Conservation (phyloP, 2,797 vertebrate genomes). For the Betta splendens region DNA sequence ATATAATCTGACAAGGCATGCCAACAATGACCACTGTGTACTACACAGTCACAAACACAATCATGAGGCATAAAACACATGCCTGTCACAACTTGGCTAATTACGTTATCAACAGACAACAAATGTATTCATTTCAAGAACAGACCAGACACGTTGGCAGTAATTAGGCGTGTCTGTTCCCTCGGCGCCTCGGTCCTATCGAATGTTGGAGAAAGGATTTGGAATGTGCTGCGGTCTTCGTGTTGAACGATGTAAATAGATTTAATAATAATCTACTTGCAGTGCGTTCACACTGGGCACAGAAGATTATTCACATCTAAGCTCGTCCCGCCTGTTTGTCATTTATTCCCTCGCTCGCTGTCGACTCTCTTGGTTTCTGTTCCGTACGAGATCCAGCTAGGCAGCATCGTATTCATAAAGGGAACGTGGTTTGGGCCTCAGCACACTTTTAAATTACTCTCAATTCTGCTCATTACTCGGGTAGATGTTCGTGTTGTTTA, state of each 20-base stretch:
- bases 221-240: constrained; percentile 54
- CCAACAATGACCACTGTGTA: constrained; percentile 69
- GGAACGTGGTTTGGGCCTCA: constrained; percentile 14
- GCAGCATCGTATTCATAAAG: constrained; percentile 23
- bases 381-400: constrained; percentile 20
- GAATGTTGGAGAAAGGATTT: constrained; percentile 60
- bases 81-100: constrained; percentile 67
- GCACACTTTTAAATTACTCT: constrained; percentile 7
- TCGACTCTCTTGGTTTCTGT: constrained; percentile 13
- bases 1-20: constrained; percentile 68
- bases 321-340: constrained; percentile 2
- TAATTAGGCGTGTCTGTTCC: constrained; percentile 67
- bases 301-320: constrained; percentile 21
- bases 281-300: constrained; percentile 39
- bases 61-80: constrained; percentile 69
- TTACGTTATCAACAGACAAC: constrained; percentile 63
- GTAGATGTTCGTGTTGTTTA: constrained; percentile 20
- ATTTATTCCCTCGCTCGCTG: not conserved
- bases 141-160: constrained; percentile 68
- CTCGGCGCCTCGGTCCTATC: constrained; percentile 57
- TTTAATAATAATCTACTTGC: constrained; percentile 51
- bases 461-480: constrained; percentile 16
- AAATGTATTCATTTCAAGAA: constrained; percentile 58
- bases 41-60: constrained; percentile 66
- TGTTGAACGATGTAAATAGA: constrained; percentile 44